These are phyloP conservation scores for Biston stratarius DNA, from an alignment of 2,888 invertebrate species.

Conservation along the genomic window DNA sequence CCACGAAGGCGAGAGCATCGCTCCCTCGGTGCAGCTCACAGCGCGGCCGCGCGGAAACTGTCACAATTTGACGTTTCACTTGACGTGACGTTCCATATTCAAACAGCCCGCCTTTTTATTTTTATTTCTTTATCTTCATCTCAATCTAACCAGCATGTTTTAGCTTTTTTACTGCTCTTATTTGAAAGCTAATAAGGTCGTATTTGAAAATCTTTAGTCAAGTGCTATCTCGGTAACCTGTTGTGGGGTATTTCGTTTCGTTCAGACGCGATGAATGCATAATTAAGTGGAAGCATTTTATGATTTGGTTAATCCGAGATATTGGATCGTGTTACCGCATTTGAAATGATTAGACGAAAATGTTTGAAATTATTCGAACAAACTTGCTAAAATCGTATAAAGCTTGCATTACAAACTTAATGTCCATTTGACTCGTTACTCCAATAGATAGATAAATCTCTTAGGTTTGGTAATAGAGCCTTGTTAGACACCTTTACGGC, in stretches of 20 bases:
- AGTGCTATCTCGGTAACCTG: conserved; percentile 80
- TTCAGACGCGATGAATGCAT: conserved; percentile 82
- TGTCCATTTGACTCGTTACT: too few species aligned
- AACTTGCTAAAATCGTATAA: neutral
- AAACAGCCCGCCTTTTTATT: conserved; percentile 82
- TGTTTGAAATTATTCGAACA: neutral
- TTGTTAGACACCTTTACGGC: too few species aligned
- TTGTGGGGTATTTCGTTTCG: conserved; percentile 80
- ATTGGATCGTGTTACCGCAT: conserved; percentile 55
- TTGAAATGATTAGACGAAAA: conserved; percentile 28
- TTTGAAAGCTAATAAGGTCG: conserved; percentile 61
- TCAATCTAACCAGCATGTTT: conserved; percentile 62
- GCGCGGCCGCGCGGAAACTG: conserved; percentile 83
- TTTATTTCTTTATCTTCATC: conserved; percentile 76
- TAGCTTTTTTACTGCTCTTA: conserved; percentile 17
- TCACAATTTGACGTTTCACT: conserved; percentile 84
- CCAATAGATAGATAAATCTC: too few species aligned
- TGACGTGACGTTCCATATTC: conserved; percentile 84
- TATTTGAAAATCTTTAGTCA: conserved; percentile 73
- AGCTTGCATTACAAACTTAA: too few species aligned
- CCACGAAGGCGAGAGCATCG: conserved; percentile 78
- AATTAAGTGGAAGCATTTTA: conserved; percentile 82
- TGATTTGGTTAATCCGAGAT: conserved; percentile 69
- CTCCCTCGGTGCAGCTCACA: conserved; percentile 52
- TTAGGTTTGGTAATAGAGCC: too few species aligned